These are phyloP conservation scores for Terrapene triunguis DNA, from an alignment of 2,113 vertebrate species.

Conservation along the genomic window DNA sequence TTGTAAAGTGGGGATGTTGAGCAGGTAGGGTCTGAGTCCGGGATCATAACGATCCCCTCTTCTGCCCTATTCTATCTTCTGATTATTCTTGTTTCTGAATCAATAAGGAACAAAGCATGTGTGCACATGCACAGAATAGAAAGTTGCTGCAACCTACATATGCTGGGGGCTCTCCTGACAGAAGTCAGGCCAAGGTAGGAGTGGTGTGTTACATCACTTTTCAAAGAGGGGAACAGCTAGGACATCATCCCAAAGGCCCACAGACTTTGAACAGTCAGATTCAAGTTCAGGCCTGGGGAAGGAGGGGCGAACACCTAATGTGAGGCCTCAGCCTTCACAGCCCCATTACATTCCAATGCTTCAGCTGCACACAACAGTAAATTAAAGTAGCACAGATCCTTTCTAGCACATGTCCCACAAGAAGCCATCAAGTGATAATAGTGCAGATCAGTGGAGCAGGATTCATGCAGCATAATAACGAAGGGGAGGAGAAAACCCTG, in stretches of 20 bases:
- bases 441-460: not conserved
- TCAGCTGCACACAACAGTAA: not conserved
- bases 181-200: not conserved
- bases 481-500: not conserved
- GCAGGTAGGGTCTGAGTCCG: not conserved
- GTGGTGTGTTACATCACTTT: not conserved
- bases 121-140: not conserved
- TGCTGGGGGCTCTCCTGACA: not conserved
- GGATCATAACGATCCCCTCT: not conserved
- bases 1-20: not conserved
- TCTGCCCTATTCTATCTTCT: not conserved
- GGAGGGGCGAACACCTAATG: not conserved
- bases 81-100: not conserved
- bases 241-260: not conserved
- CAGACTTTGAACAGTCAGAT: not conserved
- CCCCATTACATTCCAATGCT: not conserved
- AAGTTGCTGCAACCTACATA: not conserved
- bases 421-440: not conserved
- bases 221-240: not conserved
- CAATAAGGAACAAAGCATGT: not conserved
- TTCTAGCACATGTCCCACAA: not conserved
- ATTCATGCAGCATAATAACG: too few species aligned
- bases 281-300: not conserved
- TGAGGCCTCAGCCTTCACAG: not conserved
- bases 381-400: not conserved